Conservation (phyloP, 2,797 vertebrate genomes). For the Thunnus albacares region DNA sequence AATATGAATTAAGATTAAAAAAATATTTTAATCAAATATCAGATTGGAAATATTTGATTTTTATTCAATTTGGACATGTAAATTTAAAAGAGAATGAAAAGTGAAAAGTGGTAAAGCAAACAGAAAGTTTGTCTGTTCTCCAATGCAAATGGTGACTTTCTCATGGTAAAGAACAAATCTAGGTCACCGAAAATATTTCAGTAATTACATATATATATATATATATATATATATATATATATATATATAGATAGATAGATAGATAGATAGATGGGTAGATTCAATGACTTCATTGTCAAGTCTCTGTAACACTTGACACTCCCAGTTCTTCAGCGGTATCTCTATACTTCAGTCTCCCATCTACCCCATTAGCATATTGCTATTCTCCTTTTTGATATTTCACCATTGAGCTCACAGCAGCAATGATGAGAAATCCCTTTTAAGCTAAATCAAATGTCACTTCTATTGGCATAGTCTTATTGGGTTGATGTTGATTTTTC, state of each 20-base stretch:
- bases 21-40: constrained; percentile 4
- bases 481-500: constrained; percentile 82
- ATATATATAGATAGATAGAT: neutral
- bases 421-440: constrained; percentile 78
- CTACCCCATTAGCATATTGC: constrained; percentile 34
- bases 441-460: constrained; percentile 87
- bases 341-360: constrained; percentile 15
- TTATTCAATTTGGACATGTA: neutral
- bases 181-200: constrained; percentile 1
- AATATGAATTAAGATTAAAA: constrained; percentile 8
- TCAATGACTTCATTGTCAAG: constrained; percentile 9
- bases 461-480: constrained; percentile 85
- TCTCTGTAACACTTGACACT: constrained; percentile 22
- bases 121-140: neutral
- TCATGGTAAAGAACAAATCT: neutral
- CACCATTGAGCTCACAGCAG: constrained; percentile 57
- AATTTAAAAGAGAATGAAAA: neutral
- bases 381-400: constrained; percentile 53
- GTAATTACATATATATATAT: neutral
- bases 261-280: neutral
- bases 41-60: neutral
- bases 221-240: neutral
- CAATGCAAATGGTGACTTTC: neutral
- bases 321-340: constrained; percentile 20
- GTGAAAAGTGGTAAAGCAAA: constrained; percentile 5